Evolutionary conservation across 1,140 invertebrate species (phyloP), one percentile per base, ranked within the genome.

Genomic region (Papilio polytes): DNA sequence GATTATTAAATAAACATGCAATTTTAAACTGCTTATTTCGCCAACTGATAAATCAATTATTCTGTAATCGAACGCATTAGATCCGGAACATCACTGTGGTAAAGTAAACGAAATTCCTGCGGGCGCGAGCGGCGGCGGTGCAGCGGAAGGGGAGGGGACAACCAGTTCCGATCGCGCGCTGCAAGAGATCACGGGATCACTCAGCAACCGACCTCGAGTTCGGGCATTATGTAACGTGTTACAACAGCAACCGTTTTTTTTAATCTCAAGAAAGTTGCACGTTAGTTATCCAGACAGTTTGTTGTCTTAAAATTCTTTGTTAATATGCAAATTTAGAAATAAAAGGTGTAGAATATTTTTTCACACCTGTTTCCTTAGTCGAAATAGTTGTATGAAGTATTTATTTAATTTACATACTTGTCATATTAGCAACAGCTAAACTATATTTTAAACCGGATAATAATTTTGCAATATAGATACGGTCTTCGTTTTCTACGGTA

Each of bases 101-200:
- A 80, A 78, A 73, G 81, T 78, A 82, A 82, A 80, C 81, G n/a
- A 80, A 80, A 79, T 81, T 78, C 80, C 44, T 72, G 26, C 31
- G 74, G 12, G 20, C 20, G 74, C 73, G 73, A n/a, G 48, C 26
- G 15, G 46, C 8, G 6, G 2, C 44, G 10, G 80, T 56, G 74
- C 41, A 13, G 59, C 8, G 10, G 53, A 13, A 56, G 20, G 77
- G 78, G 18, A 18, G 70, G 70, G 66, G n/a, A 36, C 48, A 74
- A 51, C 10, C 56, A 31, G 51, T 74, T 79, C 41, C 77, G 31
- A 66, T 31, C 36, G 77, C 56, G 18, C 26, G 53, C 41, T 44
- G 59, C 56, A 56, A 56, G 53, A 56, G 7, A 44, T 79, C 31
- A 26, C 20, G 31, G 31, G 13, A 59, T 79, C 76, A 78, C 53